Evolutionary conservation across 2,888 invertebrate genomes (phyloP), one percentile per base, ranked within the genome.

Genomic region (Stenotaenia linearis): DNA sequence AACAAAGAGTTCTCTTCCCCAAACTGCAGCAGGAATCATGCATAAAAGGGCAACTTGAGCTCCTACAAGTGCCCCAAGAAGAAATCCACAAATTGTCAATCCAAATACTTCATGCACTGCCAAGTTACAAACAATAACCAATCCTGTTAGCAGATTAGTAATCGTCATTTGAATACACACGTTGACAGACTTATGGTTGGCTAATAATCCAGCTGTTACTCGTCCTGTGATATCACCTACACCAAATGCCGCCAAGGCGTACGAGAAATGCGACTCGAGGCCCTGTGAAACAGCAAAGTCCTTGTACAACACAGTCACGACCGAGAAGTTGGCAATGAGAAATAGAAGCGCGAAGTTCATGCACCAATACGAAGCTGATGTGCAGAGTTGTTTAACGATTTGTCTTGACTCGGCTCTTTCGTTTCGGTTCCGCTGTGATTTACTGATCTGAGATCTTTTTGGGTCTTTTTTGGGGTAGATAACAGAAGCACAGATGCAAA

Each of bases 211-310:
- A 25, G 30, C 32, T 9, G 25, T 25, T 3, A 10, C 28, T 12
- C 82, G 77, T 25, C 83, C 82, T 45, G 80, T n/a, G 10, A 82
- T 79, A 69, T 83, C 82, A 25, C 82, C 83, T 30, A 82, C 76
- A 9, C 83, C 83, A 45, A 82, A 80, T 15, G 80, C 82, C 15
- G 83, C 82, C 28, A 83, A 79, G 10, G 81, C 81, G 18, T 79
- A 80, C 35, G 81, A 75, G 21, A 81, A 81, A 32, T 82, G 81
- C 5, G 81, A 81, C 12, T 80, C 80, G 32, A 83, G 75, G 1
- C 81, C 81, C 37, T 74, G 35, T 10, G 78, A 80, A 21, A 77
- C 75, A 2, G 82, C 82, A 78, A 82, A 83, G 79, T 83, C 83
- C 18, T 82, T 81, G 69, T 82, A 80, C 21, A 83, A 25, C 21